These are phyloP conservation scores for Heliangelus exortis DNA, from an alignment of 2,797 vertebrate genomes.

Conservation along the genomic window DNA sequence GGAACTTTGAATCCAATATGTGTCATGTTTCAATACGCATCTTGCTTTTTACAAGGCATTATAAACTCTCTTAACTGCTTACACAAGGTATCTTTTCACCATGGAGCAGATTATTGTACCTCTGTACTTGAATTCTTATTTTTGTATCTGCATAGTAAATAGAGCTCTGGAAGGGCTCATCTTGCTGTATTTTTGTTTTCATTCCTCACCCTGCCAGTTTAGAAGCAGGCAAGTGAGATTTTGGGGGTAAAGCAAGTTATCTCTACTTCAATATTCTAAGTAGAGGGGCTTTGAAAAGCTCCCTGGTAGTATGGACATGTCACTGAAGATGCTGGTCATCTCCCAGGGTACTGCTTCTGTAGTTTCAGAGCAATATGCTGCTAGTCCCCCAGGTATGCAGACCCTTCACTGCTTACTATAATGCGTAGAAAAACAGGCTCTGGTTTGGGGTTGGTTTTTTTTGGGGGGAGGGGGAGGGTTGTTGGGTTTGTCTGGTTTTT, in stretches of 20 bases:
- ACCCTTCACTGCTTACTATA: neutral
- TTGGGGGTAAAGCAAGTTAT: neutral
- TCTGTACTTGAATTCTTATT: slow-evolving; percentile 68
- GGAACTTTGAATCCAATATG: neutral
- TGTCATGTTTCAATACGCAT: slow-evolving; percentile 11
- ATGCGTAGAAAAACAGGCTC: neutral
- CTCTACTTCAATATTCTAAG: neutral
- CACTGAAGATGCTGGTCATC: neutral
- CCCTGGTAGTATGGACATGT: neutral
- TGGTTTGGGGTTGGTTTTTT: neutral
- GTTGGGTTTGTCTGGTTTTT: neutral
- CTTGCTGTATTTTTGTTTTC: neutral
- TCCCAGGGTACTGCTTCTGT: neutral
- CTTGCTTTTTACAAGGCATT: slow-evolving; percentile 18
- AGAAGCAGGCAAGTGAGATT: neutral
- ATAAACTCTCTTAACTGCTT: slow-evolving; percentile 18
- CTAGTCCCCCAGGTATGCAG: neutral
- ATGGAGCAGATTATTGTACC: neutral
- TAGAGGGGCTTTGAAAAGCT: neutral
- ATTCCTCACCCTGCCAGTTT: neutral
- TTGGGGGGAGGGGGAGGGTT: no score
- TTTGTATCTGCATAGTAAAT: slow-evolving; percentile 45
- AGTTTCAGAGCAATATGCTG: neutral
- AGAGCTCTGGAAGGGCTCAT: neutral
- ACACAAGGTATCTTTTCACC: slow-evolving; percentile 10